phyloP scores from a whole-genome alignment of 35 echinoderm and acorn worm species.

The Diadema setosum region DNA sequence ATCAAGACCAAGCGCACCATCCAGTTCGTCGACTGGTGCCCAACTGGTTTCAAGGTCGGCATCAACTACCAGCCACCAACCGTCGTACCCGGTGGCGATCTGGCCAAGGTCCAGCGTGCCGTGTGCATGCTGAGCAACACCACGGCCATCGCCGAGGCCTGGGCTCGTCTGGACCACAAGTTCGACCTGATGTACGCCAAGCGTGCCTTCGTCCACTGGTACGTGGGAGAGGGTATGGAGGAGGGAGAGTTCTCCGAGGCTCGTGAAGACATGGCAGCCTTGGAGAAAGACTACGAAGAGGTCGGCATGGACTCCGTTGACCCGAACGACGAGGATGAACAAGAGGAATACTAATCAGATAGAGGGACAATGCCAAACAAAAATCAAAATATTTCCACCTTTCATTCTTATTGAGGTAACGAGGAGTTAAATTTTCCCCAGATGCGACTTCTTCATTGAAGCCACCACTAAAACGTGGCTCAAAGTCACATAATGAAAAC shows the following conservation, averaged over 20 bases:
- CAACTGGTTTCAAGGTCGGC: conserved; percentile 72
- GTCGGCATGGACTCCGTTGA: too few species aligned
- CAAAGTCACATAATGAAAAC: too few species aligned
- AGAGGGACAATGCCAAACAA: too few species aligned
- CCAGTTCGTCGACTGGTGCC: conserved; percentile 72
- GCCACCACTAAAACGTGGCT: too few species aligned
- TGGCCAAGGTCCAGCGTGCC: conserved; percentile 69
- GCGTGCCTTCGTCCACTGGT: conserved; percentile 40
- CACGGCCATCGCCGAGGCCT: conserved; percentile 60
- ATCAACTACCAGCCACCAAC: conserved; percentile 71
- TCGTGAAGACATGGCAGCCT: conserved; percentile 66
- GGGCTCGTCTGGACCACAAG: conserved; percentile 70
- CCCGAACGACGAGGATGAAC: too few species aligned
- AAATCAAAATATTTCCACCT: too few species aligned
- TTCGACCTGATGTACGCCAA: conserved; percentile 92
- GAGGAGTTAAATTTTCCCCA: too few species aligned
- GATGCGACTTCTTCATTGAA: too few species aligned
- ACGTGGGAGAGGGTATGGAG: conserved; percentile 73
- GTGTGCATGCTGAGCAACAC: conserved; percentile 79
- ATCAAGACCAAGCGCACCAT: conserved; percentile 74
- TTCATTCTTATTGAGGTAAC: too few species aligned
- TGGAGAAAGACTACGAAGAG: conserved; percentile 84
- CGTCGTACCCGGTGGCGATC: conserved; percentile 64
- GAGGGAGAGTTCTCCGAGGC: conserved; percentile 77
- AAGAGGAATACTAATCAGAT: too few species aligned